Evolutionary conservation across 2,113 vertebrate species (phyloP).

Genomic region (Steatornis caripensis): DNA sequence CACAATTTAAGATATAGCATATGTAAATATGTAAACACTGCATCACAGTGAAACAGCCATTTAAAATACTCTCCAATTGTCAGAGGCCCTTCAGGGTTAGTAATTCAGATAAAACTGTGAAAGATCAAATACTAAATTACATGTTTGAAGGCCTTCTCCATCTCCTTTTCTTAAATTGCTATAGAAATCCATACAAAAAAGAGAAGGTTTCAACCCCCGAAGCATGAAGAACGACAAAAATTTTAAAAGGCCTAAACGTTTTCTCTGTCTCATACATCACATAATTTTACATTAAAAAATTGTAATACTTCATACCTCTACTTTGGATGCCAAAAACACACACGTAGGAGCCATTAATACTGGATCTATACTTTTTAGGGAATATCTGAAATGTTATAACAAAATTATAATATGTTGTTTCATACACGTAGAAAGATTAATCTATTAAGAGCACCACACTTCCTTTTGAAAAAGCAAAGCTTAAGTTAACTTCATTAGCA

Average conservation of each 20-base stretch:
- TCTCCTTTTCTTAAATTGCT: constrained; percentile 30
- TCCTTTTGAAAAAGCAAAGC: constrained; percentile 60
- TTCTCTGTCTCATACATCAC: constrained; percentile 45
- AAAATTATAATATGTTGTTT: constrained; percentile 58
- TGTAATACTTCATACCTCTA: constrained; percentile 86
- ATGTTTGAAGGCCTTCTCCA: constrained; percentile 9
- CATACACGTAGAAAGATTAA: constrained; percentile 52
- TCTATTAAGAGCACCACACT: constrained; percentile 58
- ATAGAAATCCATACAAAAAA: constrained; percentile 21
- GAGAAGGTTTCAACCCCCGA: constrained; percentile 47
- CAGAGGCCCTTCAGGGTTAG: constrained; percentile 16
- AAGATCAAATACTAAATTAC: neutral
- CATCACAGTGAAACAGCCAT: neutral
- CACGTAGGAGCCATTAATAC: constrained; percentile 99
- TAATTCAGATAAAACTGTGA: neutral
- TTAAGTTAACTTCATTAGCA: constrained; percentile 57
- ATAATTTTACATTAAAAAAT: constrained; percentile 56
- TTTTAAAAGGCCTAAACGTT: neutral
- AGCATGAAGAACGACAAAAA: constrained; percentile 44
- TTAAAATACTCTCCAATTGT: neutral
- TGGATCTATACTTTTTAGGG: constrained; percentile 98
- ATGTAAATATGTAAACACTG: neutral
- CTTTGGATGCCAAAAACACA: constrained; percentile 99
- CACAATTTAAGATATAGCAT: neutral
- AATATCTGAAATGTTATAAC: constrained; percentile 85